Evolutionary conservation across 2,797 vertebrate species (phyloP).

Genomic region (Sebastes iracundus): DNA sequence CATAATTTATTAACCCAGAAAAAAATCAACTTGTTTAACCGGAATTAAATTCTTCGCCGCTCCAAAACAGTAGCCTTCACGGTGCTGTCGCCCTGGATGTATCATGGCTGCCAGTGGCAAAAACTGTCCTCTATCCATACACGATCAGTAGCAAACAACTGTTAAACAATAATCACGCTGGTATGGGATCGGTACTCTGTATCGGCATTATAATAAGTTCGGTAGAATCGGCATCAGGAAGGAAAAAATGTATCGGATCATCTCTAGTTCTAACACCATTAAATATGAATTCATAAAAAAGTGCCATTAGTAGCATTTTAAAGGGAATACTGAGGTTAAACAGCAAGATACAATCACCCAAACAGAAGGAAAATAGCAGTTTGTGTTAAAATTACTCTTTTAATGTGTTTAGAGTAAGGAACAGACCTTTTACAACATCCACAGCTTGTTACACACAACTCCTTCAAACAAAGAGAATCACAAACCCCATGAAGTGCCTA

Average conservation of each 20-base stretch:
- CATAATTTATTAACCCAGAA: no score
- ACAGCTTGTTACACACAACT: slow-evolving; percentile 58
- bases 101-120: no score
- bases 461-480: slow-evolving; percentile 52
- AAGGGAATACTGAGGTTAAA: not conserved
- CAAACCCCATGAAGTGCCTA: slow-evolving; percentile 41
- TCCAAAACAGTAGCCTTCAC: no score
- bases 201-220: no score
- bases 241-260: rapidly evolving
- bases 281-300: not conserved
- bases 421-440: slow-evolving; percentile 60
- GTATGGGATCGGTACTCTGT: no score
- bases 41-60: no score
- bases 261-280: not conserved
- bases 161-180: no score
- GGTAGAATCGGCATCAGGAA: rapidly evolving
- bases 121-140: no score
- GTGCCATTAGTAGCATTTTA: not conserved
- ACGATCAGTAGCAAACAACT: no score
- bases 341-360: not conserved
- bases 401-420: slow-evolving; percentile 58
- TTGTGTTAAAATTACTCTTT: slow-evolving; percentile 64
- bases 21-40: no score
- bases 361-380: not conserved
- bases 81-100: no score